A percentile compares a stretch with the other conserved stretches of the same genome.
Evolutionary conservation across 2,888 invertebrate genomes (phyloP).

Genomic region (Alloscopus bannaensis): DNA sequence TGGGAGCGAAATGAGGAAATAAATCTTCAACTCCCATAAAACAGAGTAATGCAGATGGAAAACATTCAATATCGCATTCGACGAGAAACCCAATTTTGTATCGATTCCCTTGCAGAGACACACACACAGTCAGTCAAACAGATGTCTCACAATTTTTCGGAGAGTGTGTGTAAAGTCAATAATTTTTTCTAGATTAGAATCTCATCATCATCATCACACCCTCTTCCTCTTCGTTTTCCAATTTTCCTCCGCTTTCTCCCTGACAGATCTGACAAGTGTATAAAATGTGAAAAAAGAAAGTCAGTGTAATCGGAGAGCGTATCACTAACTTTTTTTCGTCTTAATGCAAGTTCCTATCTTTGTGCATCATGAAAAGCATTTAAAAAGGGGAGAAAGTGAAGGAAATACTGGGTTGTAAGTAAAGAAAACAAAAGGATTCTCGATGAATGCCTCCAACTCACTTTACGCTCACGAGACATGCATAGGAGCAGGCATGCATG

Average conservation of each 20-base stretch:
- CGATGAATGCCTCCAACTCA: slow-evolving; percentile 56
- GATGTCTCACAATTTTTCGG: too few species aligned
- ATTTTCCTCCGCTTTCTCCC: slow-evolving; percentile 40
- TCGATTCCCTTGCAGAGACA: too few species aligned
- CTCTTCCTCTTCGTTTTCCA: slow-evolving; percentile 34
- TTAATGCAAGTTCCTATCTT: too few species aligned
- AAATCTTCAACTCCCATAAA: too few species aligned
- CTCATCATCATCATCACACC: slow-evolving; percentile 48
- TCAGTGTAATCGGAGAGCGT: too few species aligned
- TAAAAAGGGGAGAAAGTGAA: slow-evolving; percentile 47
- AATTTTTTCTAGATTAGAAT: slow-evolving; percentile 62
- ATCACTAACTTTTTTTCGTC: too few species aligned
- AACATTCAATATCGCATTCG: too few species aligned
- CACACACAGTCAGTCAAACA: too few species aligned
- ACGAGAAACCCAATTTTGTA: too few species aligned
- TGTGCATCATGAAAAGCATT: slow-evolving; percentile 44
- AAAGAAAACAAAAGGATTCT: slow-evolving; percentile 62
- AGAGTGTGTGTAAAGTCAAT: slow-evolving; percentile 37
- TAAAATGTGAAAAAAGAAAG: too few species aligned
- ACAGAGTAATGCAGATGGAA: too few species aligned
- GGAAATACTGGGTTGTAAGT: slow-evolving; percentile 44
- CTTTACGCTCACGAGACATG: slow-evolving; percentile 61
- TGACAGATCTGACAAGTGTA: slow-evolving; percentile 52
- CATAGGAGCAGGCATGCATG: slow-evolving; percentile 62
- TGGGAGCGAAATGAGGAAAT: too few species aligned